Base-by-base conservation (phyloP, 2,888 invertebrate genomes). In the Eupithecia insigniata region DNA sequence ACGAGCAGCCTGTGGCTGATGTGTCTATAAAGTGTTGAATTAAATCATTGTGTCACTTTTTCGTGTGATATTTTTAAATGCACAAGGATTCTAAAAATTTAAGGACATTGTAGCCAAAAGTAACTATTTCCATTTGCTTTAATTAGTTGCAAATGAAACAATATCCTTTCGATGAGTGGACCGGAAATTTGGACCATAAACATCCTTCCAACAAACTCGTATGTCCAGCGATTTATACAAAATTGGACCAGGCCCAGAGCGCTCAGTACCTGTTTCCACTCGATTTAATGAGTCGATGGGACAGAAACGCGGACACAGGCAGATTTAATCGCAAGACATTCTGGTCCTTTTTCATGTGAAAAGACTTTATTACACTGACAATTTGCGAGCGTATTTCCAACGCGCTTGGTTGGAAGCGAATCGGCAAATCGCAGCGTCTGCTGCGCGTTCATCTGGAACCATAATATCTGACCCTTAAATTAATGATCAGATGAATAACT, bases 301-400 rank as follows among this genome's bases (percentile, higher is more conserved):
- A 88, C 83, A 89, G 90, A 90, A 89, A 87, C 84, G 85, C 83
- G 85, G 86, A 86, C 81, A 83, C 84, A 86, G 87, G 83, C 85
- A 85, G 89, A 90, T 90, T 90, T 90, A 90, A 90, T 90, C 89
- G 87, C 84, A 87, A 89, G 88, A 89, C 87, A 88, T 89, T 89
- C 85, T 78, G 86, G 84, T 83, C 83, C 83, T 83, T 87, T 87
- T 89, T 89, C 87, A 88, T 89, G 87, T 89, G 89, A 89, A 88
- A 88, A 34, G 64, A n/a, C 36, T 64, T 64, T 64, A 64, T 64
- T 64, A 64, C 36, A 34, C 36, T 64, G 64, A 64, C 28, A 34
- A 58, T 58, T 58, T 32, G 55, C 34, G 30, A 32, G 58, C 22
- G 10, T 28, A 22, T 46, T 64, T 64, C 32, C 36, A 64, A 32